phyloP scores from a whole-genome alignment of 2,888 invertebrate genomes.

The Osmoderma eremita region DNA sequence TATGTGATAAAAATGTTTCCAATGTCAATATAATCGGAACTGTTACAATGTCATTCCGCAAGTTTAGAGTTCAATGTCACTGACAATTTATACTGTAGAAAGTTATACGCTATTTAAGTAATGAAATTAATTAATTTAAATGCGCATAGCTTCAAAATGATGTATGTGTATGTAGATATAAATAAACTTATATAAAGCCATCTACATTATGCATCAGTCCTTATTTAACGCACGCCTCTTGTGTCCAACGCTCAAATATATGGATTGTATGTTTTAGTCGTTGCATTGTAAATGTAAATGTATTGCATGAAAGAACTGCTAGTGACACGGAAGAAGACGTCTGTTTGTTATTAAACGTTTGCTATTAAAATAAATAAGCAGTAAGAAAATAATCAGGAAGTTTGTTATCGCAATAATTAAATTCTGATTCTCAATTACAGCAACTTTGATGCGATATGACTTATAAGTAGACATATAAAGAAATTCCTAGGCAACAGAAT shows the following conservation, averaged over 20 bases:
- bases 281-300: no score
- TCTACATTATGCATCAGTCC: neutral
- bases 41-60: neutral
- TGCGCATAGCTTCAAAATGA: neutral
- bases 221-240: neutral
- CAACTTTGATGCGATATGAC: no score
- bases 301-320: no score
- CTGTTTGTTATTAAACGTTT: neutral
- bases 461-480: no score
- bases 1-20: neutral
- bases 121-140: neutral
- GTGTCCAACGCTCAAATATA: no score
- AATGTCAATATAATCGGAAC: constrained; percentile 3
- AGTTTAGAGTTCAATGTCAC: constrained; percentile 20
- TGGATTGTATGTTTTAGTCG: no score
- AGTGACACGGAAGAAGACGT: neutral
- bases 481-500: no score
- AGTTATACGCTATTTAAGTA: neutral
- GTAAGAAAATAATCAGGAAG: neutral
- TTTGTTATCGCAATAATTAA: neutral
- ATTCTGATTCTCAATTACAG: no score
- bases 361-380: neutral
- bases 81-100: neutral
- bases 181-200: neutral
- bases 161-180: neutral